A percentile compares a stretch with the other conserved stretches of the same genome.
These are phyloP conservation scores for Pedionomus torquatus DNA, from an alignment of 2,113 vertebrate species.

Conservation along the genomic window DNA sequence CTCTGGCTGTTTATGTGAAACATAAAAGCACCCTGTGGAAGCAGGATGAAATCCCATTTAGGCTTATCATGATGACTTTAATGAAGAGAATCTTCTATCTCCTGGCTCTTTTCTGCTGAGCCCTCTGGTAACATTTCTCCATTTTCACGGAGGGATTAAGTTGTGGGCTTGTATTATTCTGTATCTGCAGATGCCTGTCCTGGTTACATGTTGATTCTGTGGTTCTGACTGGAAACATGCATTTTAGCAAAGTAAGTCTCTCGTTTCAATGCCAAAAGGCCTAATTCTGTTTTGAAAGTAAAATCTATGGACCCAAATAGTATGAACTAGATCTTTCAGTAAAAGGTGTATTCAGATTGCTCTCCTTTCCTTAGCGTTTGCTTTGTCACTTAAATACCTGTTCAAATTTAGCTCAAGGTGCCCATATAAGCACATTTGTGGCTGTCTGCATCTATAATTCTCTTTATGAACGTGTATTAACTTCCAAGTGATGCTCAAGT, in stretches of 20 bases:
- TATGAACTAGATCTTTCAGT: neutral
- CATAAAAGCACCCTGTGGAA: neutral
- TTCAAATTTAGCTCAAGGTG: neutral
- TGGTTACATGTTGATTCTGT: neutral
- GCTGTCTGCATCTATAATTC: neutral
- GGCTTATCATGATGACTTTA: neutral
- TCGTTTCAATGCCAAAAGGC: neutral
- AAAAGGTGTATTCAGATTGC: neutral
- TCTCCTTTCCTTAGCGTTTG: neutral
- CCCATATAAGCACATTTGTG: neutral
- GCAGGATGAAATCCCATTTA: conserved; percentile 19
- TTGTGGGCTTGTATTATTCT: neutral
- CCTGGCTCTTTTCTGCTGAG: neutral
- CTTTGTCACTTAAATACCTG: neutral
- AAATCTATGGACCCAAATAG: neutral
- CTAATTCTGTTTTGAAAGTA: neutral
- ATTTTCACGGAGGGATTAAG: neutral
- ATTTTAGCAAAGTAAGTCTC: neutral
- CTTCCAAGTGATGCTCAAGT: neutral
- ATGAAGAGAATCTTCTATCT: neutral
- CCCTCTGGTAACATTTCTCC: neutral
- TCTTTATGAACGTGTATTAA: neutral
- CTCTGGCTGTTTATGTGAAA: neutral
- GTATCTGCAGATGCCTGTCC: neutral
- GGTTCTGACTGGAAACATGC: neutral